These are phyloP conservation scores for Silurus glanis DNA, from an alignment of 2,113 vertebrate genomes.

Conservation along the genomic window DNA sequence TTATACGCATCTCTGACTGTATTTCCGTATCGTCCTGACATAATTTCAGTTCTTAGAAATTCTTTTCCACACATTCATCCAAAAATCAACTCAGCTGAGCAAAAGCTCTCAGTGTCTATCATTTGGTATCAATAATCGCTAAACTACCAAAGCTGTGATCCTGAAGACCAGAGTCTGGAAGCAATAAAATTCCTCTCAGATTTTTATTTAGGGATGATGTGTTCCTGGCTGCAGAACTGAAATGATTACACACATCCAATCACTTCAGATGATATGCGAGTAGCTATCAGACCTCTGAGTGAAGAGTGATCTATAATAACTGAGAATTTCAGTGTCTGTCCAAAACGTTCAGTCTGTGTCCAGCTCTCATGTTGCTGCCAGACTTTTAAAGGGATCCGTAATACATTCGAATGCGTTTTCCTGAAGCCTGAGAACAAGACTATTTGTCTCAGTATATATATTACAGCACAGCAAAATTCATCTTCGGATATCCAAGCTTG, in stretches of 20 bases:
- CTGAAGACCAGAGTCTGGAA: constrained; percentile 2
- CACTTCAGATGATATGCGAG: not conserved
- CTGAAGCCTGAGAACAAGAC: not conserved
- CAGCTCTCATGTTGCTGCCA: not conserved
- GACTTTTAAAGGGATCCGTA: not conserved
- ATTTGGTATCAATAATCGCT: constrained; percentile 4
- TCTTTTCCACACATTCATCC: not conserved
- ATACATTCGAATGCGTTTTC: not conserved
- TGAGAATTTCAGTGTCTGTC: not conserved
- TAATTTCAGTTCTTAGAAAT: not conserved
- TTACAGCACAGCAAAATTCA: too few relatives aligned
- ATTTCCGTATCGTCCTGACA: not conserved
- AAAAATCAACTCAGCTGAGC: not conserved
- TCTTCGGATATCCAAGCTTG: too few relatives aligned
- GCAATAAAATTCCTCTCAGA: constrained; percentile 6
- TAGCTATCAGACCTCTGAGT: not conserved
- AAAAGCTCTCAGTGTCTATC: not conserved
- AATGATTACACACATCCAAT: not conserved
- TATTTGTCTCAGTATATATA: too few relatives aligned
- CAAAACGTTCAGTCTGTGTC: not conserved
- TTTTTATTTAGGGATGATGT: not conserved
- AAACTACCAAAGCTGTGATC: not conserved
- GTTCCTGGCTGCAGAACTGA: constrained; percentile 9
- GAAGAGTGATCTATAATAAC: constrained; percentile 3
- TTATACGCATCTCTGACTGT: not conserved